Evolutionary conservation across 2,888 invertebrate species (phyloP).

Genomic region (Lutraria lutraria): DNA sequence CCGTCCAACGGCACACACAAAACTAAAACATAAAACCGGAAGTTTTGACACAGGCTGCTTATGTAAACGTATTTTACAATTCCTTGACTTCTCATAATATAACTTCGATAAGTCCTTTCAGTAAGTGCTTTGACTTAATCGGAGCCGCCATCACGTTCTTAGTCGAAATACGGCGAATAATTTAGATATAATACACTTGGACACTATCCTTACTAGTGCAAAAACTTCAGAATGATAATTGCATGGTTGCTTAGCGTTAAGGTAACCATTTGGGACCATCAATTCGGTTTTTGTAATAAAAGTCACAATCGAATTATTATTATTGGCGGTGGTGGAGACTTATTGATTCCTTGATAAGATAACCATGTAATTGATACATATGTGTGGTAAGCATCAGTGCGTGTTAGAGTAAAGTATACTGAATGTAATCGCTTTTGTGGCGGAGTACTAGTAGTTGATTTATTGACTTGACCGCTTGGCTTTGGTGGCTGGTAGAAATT

Average conservation of each 20-base stretch:
- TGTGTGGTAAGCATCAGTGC: background rate
- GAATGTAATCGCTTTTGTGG: background rate
- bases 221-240: background rate
- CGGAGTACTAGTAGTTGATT: background rate
- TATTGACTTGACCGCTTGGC: too few species aligned
- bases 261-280: background rate
- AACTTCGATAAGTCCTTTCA: too few species aligned
- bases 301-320: slow-evolving; percentile 2
- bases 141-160: too few species aligned
- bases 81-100: too few species aligned
- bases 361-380: background rate
- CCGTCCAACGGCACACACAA: too few species aligned
- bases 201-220: background rate
- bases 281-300: background rate
- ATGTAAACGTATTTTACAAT: too few species aligned
- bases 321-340: background rate
- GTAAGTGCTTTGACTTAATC: too few species aligned
- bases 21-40: too few species aligned
- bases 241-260: background rate
- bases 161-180: too few species aligned
- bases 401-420: background rate
- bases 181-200: background rate
- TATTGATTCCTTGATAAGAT: slow-evolving; percentile 12
- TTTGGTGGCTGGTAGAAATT: too few species aligned
- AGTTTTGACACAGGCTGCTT: too few species aligned